Percentiles rank a stretch among this genome's conserved stretches.
phyloP scores from a whole-genome alignment of 2,888 invertebrate genomes.

The Nebria salina region DNA sequence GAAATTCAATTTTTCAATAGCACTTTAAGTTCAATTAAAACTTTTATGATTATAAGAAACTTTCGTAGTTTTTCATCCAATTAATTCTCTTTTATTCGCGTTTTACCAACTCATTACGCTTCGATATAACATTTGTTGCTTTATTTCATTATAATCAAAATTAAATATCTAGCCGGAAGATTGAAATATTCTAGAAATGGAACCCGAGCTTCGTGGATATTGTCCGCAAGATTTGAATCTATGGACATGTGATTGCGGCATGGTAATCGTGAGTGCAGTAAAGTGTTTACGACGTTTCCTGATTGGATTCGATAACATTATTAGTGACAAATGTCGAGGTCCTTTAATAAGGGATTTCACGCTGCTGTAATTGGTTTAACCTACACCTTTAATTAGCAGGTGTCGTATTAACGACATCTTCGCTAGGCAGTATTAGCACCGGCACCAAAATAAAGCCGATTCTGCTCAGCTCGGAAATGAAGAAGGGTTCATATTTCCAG shows the following conservation, averaged over 20 bases:
- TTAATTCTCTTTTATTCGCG: conserved; percentile 4
- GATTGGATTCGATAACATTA: conserved; percentile 39
- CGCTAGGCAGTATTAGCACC: conserved; percentile 6
- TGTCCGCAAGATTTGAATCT: background rate
- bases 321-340: conserved; percentile 38
- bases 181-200: too few species aligned
- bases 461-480: background rate
- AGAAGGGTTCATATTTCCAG: background rate
- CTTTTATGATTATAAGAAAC: conserved; percentile 24
- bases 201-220: too few species aligned
- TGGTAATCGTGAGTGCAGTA: conserved; percentile 15
- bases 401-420: conserved; percentile 18
- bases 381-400: conserved; percentile 43
- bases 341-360: conserved; percentile 19
- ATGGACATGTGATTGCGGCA: background rate
- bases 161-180: too few species aligned
- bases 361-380: conserved; percentile 41
- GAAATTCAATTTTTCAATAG: conserved; percentile 44
- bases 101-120: background rate
- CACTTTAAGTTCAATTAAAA: conserved; percentile 38
- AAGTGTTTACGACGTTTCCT: conserved; percentile 36
- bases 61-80: conserved; percentile 6
- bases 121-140: background rate
- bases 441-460: conserved; percentile 6
- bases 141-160: too few species aligned